phyloP scores from a whole-genome alignment of 2,888 invertebrate species.

The Meiosimyza platycephala region DNA sequence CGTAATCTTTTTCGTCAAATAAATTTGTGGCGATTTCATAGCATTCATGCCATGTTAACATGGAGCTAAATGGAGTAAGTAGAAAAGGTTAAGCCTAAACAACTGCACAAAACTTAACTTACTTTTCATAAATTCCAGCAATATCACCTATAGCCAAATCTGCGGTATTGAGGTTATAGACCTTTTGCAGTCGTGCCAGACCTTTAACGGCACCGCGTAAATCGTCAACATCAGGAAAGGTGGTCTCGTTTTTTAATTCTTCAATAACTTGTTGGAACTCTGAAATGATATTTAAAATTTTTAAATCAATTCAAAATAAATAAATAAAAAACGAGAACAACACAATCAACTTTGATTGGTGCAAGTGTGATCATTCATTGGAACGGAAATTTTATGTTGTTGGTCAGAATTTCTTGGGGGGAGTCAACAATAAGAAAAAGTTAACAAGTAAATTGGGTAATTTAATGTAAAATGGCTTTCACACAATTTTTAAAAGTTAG shows the following conservation, averaged over 20 bases:
- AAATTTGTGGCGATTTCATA: constrained; percentile 53
- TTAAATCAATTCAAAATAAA: not conserved
- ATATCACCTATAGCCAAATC: constrained; percentile 85
- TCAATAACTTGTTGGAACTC: constrained; percentile 40
- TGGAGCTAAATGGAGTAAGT: constrained; percentile 15
- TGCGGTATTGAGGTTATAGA: constrained; percentile 85
- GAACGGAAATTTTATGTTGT: no score
- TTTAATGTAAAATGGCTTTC: no score
- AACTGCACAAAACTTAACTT: constrained; percentile 66
- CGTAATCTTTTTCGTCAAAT: constrained; percentile 44
- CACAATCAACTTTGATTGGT: no score
- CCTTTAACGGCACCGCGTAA: constrained; percentile 92
- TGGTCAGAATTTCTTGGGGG: no score
- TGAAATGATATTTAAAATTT: constrained; percentile 35
- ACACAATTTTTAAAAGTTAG: no score
- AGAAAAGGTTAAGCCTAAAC: not conserved
- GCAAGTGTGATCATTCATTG: no score
- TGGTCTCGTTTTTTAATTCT: constrained; percentile 14
- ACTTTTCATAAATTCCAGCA: constrained; percentile 80
- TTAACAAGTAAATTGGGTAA: no score
- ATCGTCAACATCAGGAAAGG: constrained; percentile 83
- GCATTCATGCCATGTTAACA: constrained; percentile 50
- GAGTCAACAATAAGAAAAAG: no score
- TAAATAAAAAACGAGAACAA: not conserved
- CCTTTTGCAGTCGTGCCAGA: constrained; percentile 88